phyloP scores from a whole-genome alignment of 2,113 vertebrate genomes.

The Taxidea taxus region DNA sequence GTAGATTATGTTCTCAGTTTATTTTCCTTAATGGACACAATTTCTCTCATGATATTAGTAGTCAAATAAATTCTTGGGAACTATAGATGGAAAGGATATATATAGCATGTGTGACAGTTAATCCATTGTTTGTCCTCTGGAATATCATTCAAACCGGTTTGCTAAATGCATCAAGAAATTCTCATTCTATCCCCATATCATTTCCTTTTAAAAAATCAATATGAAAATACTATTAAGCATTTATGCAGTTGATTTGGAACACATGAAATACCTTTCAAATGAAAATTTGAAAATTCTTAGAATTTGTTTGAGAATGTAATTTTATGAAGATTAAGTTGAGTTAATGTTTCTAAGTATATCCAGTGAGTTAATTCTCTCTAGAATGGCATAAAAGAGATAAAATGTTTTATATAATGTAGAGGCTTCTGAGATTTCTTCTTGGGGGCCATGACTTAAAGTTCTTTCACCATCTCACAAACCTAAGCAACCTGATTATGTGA shows the following conservation, averaged over 20 bases:
- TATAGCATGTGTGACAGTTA: neutral
- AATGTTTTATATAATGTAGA: neutral
- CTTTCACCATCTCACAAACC: neutral
- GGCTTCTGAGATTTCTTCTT: neutral
- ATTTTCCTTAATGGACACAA: neutral
- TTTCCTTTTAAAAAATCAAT: neutral
- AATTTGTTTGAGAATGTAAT: neutral
- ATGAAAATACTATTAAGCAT: neutral
- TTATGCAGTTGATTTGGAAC: neutral
- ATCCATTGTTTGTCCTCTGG: neutral
- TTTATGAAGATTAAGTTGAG: slow-evolving; percentile 12
- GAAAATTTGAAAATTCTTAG: neutral
- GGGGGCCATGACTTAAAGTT: neutral
- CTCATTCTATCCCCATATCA: neutral
- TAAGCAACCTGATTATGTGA: neutral
- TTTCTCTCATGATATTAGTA: neutral
- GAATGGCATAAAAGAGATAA: neutral
- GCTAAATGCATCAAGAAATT: neutral
- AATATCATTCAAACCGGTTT: neutral
- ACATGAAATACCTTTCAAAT: neutral
- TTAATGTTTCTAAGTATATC: neutral
- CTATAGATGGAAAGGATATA: neutral
- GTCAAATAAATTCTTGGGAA: neutral
- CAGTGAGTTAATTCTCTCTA: neutral
- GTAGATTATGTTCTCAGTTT: neutral